phyloP scores from a whole-genome alignment of 2,797 vertebrate genomes.

The Mus caroli region DNA sequence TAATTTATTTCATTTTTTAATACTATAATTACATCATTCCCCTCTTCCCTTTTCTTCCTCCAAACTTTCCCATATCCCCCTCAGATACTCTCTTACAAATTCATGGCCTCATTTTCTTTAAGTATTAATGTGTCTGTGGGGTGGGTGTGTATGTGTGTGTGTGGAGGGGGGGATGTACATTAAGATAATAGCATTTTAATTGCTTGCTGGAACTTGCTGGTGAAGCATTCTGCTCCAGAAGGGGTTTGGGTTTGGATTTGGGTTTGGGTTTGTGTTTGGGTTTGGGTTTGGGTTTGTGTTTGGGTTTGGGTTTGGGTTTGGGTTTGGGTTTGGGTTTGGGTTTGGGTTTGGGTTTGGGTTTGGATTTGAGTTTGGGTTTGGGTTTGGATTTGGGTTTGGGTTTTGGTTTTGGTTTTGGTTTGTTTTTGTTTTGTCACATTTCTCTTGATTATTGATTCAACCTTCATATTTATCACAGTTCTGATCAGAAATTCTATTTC shows the following conservation, averaged over 20 bases:
- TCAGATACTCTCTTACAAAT: neutral
- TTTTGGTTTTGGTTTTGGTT: neutral
- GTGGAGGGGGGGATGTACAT: neutral
- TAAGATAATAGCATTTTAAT: neutral
- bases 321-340: neutral
- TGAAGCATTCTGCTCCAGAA: neutral
- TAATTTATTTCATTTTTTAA: neutral
- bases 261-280: neutral
- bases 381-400: neutral
- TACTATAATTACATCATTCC: neutral
- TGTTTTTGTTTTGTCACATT: neutral
- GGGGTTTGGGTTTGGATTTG: neutral
- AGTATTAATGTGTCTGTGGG: neutral
- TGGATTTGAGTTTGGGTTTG: neutral
- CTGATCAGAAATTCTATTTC: neutral
- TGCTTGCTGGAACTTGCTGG: neutral
- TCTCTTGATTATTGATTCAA: neutral
- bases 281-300: neutral
- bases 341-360: neutral
- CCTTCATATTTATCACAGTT: neutral
- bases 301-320: neutral
- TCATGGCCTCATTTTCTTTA: neutral
- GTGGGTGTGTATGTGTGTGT: neutral
- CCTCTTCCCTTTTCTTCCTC: neutral
- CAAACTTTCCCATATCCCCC: neutral